These are phyloP conservation scores for Euclidia mi DNA, from an alignment of 2,888 invertebrate species.

Conservation along the genomic window DNA sequence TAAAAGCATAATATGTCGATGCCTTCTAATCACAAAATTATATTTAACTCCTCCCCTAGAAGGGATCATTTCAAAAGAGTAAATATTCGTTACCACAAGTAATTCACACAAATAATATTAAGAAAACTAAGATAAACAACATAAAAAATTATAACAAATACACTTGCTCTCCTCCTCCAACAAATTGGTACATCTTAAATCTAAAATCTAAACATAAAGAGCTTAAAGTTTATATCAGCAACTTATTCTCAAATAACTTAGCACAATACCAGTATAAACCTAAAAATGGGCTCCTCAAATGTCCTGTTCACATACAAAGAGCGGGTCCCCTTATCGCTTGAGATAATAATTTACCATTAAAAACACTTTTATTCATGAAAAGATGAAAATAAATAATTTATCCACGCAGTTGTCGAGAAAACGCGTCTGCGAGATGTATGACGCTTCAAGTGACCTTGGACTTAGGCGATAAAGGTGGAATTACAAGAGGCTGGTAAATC, in stretches of 20 bases:
- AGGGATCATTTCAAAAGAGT: too few relatives aligned
- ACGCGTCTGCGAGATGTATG: slow-evolving; percentile 22
- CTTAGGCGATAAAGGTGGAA: slow-evolving; percentile 29
- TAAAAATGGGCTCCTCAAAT: slow-evolving; percentile 5
- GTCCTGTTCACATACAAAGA: slow-evolving; percentile 24
- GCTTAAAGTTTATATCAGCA: neutral
- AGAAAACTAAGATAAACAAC: too few relatives aligned
- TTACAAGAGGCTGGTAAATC: slow-evolving; percentile 18
- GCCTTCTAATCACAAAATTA: too few relatives aligned
- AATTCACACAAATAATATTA: too few relatives aligned
- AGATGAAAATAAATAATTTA: slow-evolving; percentile 43
- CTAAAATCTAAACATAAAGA: neutral
- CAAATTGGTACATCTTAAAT: too few relatives aligned
- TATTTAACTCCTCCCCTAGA: too few relatives aligned
- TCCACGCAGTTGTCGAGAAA: slow-evolving; percentile 26
- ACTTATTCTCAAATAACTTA: neutral
- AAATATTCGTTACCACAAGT: too few relatives aligned
- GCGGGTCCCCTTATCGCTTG: slow-evolving; percentile 26
- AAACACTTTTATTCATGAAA: slow-evolving; percentile 55
- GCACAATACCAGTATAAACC: neutral
- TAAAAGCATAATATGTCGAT: too few relatives aligned
- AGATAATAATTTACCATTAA: slow-evolving; percentile 53
- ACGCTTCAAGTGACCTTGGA: slow-evolving; percentile 25
- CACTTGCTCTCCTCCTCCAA: too few relatives aligned
- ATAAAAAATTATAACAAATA: too few relatives aligned